Conservation (phyloP, 1,140 invertebrate species). For the Melipona quadrifasciata region DNA sequence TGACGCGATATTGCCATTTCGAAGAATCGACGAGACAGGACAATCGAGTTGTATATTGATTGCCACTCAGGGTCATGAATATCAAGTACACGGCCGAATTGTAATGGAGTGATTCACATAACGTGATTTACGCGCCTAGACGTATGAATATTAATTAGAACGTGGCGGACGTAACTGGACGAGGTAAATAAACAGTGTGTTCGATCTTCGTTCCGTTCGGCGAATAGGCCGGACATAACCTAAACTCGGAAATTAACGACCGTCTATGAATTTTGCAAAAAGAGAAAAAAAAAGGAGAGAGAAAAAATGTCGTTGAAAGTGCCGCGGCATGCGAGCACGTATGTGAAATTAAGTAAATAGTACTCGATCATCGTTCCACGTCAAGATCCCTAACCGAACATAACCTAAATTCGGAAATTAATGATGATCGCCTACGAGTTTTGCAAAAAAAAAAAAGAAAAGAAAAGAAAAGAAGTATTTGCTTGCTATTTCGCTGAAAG, state of each 20-base stretch:
- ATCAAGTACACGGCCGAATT: slow-evolving; percentile 15
- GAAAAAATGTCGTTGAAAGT: no score
- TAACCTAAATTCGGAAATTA: no score
- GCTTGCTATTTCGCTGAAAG: no score
- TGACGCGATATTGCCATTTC: background rate
- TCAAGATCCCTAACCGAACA: no score
- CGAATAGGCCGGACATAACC: background rate
- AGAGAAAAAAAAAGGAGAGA: no score
- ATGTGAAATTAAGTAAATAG: no score
- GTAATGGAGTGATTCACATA: slow-evolving; percentile 8
- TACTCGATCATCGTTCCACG: no score
- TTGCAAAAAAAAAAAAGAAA: no score
- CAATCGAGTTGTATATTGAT: slow-evolving; percentile 29
- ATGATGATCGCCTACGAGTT: no score
- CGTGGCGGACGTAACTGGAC: background rate
- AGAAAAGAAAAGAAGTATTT: no score
- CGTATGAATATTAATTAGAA: slow-evolving; percentile 40
- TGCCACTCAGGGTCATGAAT: slow-evolving; percentile 41
- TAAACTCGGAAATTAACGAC: background rate
- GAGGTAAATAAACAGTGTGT: slow-evolving; percentile 11
- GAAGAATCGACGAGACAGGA: slow-evolving; percentile 22
- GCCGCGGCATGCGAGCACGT: no score
- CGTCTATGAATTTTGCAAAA: no score
- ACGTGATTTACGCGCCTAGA: slow-evolving; percentile 17
- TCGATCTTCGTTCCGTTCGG: background rate